A percentile compares a stretch with the other conserved stretches of the same genome.
Conservation (phyloP, 1,140 invertebrate species). For the Lamellibrachia luymesi region DNA sequence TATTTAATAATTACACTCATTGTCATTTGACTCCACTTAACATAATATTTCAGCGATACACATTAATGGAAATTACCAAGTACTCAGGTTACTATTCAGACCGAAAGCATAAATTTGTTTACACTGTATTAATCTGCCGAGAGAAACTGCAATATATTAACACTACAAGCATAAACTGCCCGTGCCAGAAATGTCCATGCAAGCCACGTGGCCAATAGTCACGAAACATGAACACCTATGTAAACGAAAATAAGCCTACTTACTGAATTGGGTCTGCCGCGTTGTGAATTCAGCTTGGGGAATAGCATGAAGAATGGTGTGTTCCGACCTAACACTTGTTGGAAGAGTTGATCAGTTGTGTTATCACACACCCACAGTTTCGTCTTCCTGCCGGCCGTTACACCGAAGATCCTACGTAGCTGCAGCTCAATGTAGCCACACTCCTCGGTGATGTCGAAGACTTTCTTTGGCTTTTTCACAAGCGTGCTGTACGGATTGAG, state of each 20-base stretch:
- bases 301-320: neutral
- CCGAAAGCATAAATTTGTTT: no score
- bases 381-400: neutral
- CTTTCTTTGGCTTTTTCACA: slow-evolving; percentile 16
- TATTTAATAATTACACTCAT: neutral
- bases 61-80: neutral
- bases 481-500: slow-evolving; percentile 15
- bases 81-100: no score
- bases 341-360: neutral
- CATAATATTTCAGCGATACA: neutral
- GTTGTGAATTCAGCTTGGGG: no score
- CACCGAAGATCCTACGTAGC: slow-evolving; percentile 22
- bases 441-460: slow-evolving; percentile 21
- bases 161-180: no score
- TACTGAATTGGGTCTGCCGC: neutral
- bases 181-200: neutral
- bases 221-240: neutral
- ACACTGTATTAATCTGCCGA: no score
- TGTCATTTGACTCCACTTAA: neutral
- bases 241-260: neutral
- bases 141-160: no score
- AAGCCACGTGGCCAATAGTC: neutral
- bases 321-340: neutral
- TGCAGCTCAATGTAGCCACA: slow-evolving; percentile 21
- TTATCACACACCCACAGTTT: slow-evolving; percentile 22